Evolutionary conservation across 2,888 invertebrate species (phyloP).

Genomic region (Euplexia lucipara): DNA sequence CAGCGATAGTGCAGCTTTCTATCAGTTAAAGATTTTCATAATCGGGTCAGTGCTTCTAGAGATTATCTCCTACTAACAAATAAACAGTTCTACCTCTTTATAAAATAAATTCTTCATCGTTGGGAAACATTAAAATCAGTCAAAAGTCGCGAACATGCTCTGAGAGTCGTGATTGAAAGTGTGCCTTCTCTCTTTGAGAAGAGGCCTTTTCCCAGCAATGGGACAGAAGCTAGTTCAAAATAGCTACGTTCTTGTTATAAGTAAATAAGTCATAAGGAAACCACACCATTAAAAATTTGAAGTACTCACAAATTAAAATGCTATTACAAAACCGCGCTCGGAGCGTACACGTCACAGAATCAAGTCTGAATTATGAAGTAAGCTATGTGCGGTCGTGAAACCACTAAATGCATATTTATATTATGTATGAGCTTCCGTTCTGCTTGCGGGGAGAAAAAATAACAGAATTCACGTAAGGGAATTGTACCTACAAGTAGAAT

Average conservation of each 20-base stretch:
- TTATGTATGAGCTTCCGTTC: slow-evolving; percentile 54
- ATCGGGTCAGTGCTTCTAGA: no score
- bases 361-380: slow-evolving; percentile 52
- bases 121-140: no score
- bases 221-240: background rate
- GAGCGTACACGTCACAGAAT: slow-evolving; percentile 43
- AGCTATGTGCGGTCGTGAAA: slow-evolving; percentile 47
- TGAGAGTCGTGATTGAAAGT: no score
- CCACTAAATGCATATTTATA: slow-evolving; percentile 54
- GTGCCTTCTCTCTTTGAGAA: no score
- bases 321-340: slow-evolving; percentile 27
- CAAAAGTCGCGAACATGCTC: no score
- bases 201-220: no score
- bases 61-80: no score
- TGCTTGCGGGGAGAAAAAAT: slow-evolving; percentile 42
- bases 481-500: slow-evolving; percentile 23
- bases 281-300: slow-evolving; percentile 16
- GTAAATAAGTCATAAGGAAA: slow-evolving; percentile 3
- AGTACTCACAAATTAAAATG: slow-evolving; percentile 42
- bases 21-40: no score
- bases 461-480: slow-evolving; percentile 47
- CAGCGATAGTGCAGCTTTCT: no score
- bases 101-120: no score
- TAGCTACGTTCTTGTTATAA: slow-evolving; percentile 2
- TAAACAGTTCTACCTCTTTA: no score